phyloP scores from a whole-genome alignment of 2,888 invertebrate genomes.

The Microdon myrmicae region DNA sequence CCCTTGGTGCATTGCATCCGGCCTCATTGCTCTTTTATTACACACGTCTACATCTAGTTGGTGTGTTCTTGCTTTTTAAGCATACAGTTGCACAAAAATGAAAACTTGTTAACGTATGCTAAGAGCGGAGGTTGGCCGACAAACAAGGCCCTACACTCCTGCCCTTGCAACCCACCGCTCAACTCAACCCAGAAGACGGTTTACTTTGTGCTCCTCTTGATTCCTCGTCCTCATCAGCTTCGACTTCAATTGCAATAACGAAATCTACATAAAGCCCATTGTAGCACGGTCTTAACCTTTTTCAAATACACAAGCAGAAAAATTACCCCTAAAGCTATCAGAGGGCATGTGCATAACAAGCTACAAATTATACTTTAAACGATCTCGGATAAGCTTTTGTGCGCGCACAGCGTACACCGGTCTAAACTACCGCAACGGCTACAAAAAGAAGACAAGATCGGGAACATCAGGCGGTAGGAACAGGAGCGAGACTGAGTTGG shows the following conservation, averaged over 20 bases:
- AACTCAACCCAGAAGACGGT: constrained; percentile 3
- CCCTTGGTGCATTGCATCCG: constrained; percentile 13
- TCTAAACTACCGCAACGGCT: constrained; percentile 38
- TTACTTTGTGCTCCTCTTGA: background rate
- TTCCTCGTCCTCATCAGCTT: background rate
- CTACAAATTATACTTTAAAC: constrained; percentile 55
- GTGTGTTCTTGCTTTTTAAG: constrained; percentile 35
- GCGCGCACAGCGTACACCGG: constrained; percentile 27
- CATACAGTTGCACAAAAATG: constrained; percentile 43
- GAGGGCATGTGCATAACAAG: constrained; percentile 55
- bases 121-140: constrained; percentile 36
- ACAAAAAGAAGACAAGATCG: constrained; percentile 26
- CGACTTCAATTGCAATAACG: constrained; percentile 37
- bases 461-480: background rate
- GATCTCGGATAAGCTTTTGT: constrained; percentile 52
- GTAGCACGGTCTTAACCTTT: constrained; percentile 14
- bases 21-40: constrained; percentile 2
- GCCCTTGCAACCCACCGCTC: too few species aligned
- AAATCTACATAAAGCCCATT: constrained; percentile 51
- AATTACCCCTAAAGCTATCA: constrained; percentile 51
- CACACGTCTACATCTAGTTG: constrained; percentile 4
- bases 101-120: constrained; percentile 44
- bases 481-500: background rate
- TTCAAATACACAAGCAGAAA: constrained; percentile 17
- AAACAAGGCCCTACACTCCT: constrained; percentile 40